Evolutionary conservation across 2,113 vertebrate species (phyloP).

Genomic region (Diadophis punctatus): DNA sequence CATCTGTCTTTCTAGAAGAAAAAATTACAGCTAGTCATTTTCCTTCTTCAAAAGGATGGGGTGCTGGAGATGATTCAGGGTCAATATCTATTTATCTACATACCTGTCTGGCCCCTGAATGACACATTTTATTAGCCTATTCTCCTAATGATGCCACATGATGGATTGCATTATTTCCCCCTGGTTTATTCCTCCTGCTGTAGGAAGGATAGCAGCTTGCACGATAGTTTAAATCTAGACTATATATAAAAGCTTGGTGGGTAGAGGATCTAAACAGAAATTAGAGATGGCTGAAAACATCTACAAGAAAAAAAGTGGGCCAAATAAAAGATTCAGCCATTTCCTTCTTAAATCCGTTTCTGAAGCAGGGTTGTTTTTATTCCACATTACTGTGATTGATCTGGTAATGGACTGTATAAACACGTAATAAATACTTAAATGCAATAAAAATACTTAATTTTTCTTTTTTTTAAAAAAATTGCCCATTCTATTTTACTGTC

Average conservation of each 20-base stretch:
- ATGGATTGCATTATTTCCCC: slow-evolving; percentile 35
- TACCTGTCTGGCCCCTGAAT: slow-evolving; percentile 21
- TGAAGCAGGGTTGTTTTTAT: slow-evolving; percentile 14
- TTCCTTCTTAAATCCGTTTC: background rate
- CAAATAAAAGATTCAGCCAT: background rate
- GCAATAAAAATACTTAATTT: background rate
- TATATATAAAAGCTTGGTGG: slow-evolving; percentile 2
- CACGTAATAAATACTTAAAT: background rate
- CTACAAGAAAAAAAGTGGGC: slow-evolving; percentile 9
- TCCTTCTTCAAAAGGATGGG: slow-evolving; percentile 28
- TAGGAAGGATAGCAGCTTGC: background rate
- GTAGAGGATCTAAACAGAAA: slow-evolving; percentile 25
- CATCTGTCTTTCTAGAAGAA: slow-evolving; percentile 48
- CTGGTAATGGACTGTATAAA: background rate
- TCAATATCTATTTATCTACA: slow-evolving; percentile 42
- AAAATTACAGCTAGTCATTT: slow-evolving; percentile 36
- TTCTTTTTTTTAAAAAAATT: background rate
- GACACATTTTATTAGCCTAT: slow-evolving; percentile 30
- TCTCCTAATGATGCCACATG: slow-evolving; percentile 29
- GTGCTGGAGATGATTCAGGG: slow-evolving; percentile 26
- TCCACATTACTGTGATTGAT: background rate
- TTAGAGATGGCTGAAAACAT: background rate
- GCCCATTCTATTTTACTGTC: background rate
- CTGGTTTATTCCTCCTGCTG: background rate
- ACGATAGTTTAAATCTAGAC: no score